phyloP scores from a whole-genome alignment of 2,888 invertebrate species.

The Aromia moschata region DNA sequence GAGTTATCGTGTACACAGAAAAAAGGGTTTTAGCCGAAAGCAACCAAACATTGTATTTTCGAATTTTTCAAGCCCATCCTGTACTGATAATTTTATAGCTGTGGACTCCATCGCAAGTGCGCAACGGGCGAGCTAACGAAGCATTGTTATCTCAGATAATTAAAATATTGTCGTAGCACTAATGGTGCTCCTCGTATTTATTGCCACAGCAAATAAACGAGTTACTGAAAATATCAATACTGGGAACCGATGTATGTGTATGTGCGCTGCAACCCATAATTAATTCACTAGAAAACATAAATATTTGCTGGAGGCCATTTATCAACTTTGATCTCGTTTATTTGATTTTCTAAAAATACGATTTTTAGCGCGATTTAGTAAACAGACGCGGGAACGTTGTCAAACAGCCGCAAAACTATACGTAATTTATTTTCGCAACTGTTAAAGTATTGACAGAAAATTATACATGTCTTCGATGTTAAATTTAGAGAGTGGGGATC shows the following conservation, averaged over 20 bases:
- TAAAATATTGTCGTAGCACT: neutral
- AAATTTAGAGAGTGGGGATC: no score
- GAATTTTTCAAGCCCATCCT: no score
- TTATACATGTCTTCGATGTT: no score
- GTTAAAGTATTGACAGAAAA: no score
- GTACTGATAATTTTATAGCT: no score
- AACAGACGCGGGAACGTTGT: constrained; percentile 34
- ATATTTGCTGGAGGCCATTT: constrained; percentile 39
- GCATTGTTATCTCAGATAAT: neutral
- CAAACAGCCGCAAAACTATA: constrained; percentile 28
- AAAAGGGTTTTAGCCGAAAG: no score
- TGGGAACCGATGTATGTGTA: constrained; percentile 39
- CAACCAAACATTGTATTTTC: no score
- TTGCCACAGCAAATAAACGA: constrained; percentile 22
- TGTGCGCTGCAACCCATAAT: constrained; percentile 32
- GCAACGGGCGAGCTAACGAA: neutral
- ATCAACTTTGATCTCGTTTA: constrained; percentile 38
- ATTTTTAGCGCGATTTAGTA: constrained; percentile 38
- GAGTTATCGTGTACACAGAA: no score
- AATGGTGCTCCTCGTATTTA: neutral
- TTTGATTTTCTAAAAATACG: constrained; percentile 41
- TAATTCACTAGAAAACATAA: constrained; percentile 38
- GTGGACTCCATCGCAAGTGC: no score
- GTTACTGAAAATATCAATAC: constrained; percentile 33
- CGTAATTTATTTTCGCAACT: no score